Evolutionary conservation across 2,888 invertebrate species (phyloP).

Genomic region (Stramonita haemastoma): DNA sequence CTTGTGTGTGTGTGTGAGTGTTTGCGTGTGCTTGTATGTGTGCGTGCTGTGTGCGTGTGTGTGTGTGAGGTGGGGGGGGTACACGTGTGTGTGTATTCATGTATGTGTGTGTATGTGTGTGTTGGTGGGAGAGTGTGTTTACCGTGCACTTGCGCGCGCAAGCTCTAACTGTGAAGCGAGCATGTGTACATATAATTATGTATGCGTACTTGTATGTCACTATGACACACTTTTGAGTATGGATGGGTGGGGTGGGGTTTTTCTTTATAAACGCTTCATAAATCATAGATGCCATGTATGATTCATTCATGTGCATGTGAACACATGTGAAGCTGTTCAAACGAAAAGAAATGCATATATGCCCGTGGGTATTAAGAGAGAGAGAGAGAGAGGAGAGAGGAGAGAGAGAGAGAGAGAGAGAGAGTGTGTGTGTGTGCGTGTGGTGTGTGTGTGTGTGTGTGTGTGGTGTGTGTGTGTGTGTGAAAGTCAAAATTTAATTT

Average conservation of each 20-base stretch:
- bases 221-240: background rate
- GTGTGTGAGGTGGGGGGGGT: background rate
- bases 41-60: background rate
- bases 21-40: background rate
- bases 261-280: too few species aligned
- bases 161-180: background rate
- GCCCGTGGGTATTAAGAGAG: too few species aligned
- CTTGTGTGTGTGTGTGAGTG: too few species aligned
- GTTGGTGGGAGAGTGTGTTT: background rate
- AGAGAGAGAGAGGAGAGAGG: too few species aligned
- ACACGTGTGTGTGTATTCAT: background rate
- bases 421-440: too few species aligned
- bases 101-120: background rate
- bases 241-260: background rate
- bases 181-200: background rate
- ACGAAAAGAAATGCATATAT: background rate
- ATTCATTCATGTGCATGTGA: background rate
- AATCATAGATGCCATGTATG: background rate
- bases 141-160: background rate
- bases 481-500: too few species aligned
- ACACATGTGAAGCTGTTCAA: background rate
- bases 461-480: too few species aligned
- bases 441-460: too few species aligned
- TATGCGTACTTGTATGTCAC: background rate
- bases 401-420: too few species aligned